phyloP scores from a whole-genome alignment of 2,113 vertebrate genomes.

The Okapia johnstoni region DNA sequence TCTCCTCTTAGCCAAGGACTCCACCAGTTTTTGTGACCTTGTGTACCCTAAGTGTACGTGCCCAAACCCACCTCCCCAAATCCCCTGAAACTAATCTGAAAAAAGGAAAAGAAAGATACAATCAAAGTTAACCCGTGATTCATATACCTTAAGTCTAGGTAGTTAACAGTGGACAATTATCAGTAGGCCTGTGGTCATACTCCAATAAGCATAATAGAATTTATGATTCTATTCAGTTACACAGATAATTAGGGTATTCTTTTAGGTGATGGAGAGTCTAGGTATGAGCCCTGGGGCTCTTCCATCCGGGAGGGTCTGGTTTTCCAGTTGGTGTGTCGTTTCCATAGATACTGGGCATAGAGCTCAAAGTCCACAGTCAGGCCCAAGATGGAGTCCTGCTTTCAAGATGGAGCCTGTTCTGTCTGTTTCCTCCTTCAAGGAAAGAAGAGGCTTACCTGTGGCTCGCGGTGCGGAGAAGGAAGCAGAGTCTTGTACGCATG shows the following conservation, averaged over 20 bases:
- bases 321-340: not conserved
- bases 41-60: not conserved
- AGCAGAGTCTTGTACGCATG: not conserved
- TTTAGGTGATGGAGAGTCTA: not conserved
- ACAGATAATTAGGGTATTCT: not conserved
- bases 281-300: not conserved
- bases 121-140: not conserved
- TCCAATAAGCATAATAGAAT: not conserved
- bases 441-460: not conserved
- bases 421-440: not conserved
- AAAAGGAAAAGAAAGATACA: not conserved
- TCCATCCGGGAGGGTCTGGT: not conserved
- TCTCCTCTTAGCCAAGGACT: not conserved
- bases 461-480: rapidly evolving
- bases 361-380: not conserved
- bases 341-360: not conserved
- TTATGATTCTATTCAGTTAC: not conserved
- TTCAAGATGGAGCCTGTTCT: not conserved
- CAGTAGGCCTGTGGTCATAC: not conserved
- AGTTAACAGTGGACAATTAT: not conserved
- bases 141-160: not conserved
- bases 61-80: not conserved
- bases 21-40: not conserved
- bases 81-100: not conserved
- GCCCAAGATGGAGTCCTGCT: not conserved